Base-by-base conservation (phyloP, 2,888 invertebrate species). In the Neuroscelio doddi region DNA sequence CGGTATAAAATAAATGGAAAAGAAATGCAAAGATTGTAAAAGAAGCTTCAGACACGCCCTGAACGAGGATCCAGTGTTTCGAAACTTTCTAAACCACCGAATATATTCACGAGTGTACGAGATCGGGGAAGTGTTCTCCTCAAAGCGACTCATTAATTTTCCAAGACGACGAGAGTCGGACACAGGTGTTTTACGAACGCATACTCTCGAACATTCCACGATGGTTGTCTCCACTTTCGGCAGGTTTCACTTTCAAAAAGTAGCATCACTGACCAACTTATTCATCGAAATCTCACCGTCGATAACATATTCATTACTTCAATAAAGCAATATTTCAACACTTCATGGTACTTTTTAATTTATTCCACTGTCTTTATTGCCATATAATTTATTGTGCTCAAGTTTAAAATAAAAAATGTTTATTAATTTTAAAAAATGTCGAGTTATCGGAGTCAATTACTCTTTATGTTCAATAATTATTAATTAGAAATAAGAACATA, bases 191-290 rank as follows among this genome's bases (percentile, higher is more conserved):
- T 50, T 32, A 53, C 50, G 17, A 15, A 39, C 47, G 24, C 38
- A 27, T 38, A 27, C 32, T 46, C 46, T 51, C 42, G 32, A 24
- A 46, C 62, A 58, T 62, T 59, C 57, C 57, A 29, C 38, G n/a
- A n/a, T n/a, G n/a, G n/a, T n/a, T n/a, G n/a, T n/a, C n/a, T n/a
- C n/a, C 38, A 15, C 47, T 46, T 50, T 16, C 32, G 52, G 30
- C 27, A 34, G 56, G 56, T 68, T 68, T 68, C 68, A 65, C 68
- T 68, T 68, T 65, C 62, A 68, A 65, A 65, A 65, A 59, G 62
- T 56, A 50, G 50, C 53, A 45, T 64, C 64, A 53, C 47, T 68
- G 68, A 53, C 68, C 64, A 57, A 68, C 68, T 68, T 68, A 63
- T 64, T 12, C 32, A 32, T 9, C 10, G 32, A 9, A 32, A 32